Conservation (phyloP, 1,140 invertebrate species). For the Oscheius sp. region DNA sequence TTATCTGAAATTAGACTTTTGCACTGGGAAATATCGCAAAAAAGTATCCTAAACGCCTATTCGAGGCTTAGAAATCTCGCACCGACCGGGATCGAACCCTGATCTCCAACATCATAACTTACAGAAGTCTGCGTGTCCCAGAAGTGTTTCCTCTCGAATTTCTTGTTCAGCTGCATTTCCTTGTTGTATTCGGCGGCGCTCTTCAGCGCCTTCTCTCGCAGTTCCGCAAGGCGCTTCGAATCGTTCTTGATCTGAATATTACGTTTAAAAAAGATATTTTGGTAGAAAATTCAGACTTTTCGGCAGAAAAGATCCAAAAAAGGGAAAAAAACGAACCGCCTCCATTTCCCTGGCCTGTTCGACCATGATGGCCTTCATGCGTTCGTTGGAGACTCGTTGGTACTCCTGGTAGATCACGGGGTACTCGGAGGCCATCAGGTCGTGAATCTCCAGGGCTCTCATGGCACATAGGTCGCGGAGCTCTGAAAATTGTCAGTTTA, state of each 20-base stretch:
- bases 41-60: too few species aligned
- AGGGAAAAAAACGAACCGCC: too few species aligned
- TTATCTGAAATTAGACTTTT: constrained; percentile 26
- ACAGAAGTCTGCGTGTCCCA: constrained; percentile 39
- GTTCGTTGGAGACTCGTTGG: not conserved
- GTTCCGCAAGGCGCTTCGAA: constrained; percentile 17
- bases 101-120: not conserved
- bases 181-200: constrained; percentile 25
- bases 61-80: not conserved
- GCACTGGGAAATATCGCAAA: too few species aligned
- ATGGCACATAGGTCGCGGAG: constrained; percentile 30
- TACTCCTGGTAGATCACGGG: constrained; percentile 30
- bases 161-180: constrained; percentile 16
- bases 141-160: constrained; percentile 25
- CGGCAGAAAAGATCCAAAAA: too few species aligned
- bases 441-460: constrained; percentile 32
- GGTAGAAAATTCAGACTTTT: constrained; percentile 3
- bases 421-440: constrained; percentile 32
- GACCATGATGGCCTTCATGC: constrained; percentile 2
- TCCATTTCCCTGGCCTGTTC: constrained; percentile 36
- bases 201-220: constrained; percentile 21
- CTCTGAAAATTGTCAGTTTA: too few species aligned
- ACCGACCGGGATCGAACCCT: not conserved
- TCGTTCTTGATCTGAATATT: constrained; percentile 37
- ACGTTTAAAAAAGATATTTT: not conserved